Conservation (phyloP, 2,113 vertebrate species). For the Paramisgurnus dabryanus region DNA sequence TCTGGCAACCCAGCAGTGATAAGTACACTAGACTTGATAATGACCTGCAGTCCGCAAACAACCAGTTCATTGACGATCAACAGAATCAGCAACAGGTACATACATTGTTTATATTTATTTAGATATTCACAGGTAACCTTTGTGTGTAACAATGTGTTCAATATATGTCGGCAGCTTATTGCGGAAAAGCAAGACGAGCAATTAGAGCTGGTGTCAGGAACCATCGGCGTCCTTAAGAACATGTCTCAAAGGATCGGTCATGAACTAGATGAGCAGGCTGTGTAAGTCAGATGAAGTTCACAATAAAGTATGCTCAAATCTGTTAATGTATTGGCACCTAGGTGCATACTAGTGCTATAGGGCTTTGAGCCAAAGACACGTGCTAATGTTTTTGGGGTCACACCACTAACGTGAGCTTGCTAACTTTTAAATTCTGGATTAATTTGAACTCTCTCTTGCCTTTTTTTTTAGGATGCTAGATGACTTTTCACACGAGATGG, state of each 20-base stretch:
- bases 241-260: conserved; percentile 97
- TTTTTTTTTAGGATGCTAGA: conserved; percentile 86
- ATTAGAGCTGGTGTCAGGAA: conserved; percentile 95
- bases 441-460: neutral
- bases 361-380: too few relatives aligned
- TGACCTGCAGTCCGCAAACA: conserved; percentile 86
- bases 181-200: conserved; percentile 95
- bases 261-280: conserved; percentile 95
- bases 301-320: neutral
- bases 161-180: conserved; percentile 81
- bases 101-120: neutral
- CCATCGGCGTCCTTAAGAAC: conserved; percentile 96
- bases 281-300: conserved; percentile 79
- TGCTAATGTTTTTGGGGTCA: too few relatives aligned
- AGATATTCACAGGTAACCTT: neutral
- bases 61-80: conserved; percentile 93
- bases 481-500: conserved; percentile 92
- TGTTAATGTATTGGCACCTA: too few relatives aligned
- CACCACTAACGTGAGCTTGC: too few relatives aligned
- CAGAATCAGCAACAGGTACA: conserved; percentile 93
- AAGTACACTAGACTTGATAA: conserved; percentile 83
- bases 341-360: too few relatives aligned
- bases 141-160: neutral
- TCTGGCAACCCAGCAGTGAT: conserved; percentile 79
- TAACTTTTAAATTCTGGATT: neutral